A percentile compares a stretch with the other conserved stretches of the same genome.
Conservation (phyloP, 2,888 invertebrate genomes). For the Tipula confusa region DNA sequence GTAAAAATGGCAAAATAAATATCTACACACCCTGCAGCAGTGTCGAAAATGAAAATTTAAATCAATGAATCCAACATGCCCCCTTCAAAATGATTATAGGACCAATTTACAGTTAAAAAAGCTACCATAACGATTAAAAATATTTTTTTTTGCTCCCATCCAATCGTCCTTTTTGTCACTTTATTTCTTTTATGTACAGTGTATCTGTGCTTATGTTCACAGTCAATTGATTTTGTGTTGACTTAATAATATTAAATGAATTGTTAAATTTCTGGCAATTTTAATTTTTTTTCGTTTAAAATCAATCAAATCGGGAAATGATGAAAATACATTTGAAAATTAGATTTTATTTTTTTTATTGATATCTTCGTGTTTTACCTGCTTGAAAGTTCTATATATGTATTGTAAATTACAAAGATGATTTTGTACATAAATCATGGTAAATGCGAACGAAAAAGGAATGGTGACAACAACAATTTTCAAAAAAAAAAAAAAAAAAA, state of each 20-base stretch:
- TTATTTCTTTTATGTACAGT: not conserved
- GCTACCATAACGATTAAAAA: not conserved
- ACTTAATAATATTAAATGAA: constrained; percentile 3
- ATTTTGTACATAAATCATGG: not conserved
- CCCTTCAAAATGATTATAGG: no score
- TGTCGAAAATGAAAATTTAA: no score
- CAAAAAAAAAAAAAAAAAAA: no score
- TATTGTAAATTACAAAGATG: not conserved
- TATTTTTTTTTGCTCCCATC: not conserved
- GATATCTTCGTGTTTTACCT: not conserved
- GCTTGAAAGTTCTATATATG: not conserved
- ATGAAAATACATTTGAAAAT: constrained; percentile 1
- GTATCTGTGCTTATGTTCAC: not conserved
- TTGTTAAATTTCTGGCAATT: not conserved
- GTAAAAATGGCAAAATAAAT: no score
- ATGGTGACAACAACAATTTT: not conserved
- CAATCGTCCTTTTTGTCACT: not conserved
- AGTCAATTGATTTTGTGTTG: constrained; percentile 12
- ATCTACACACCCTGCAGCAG: no score
- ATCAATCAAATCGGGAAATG: constrained; percentile 1
- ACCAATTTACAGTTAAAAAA: no score
- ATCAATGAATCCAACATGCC: no score
- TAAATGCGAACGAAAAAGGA: not conserved
- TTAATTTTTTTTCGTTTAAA: not conserved
- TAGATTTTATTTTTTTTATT: not conserved